Conservation (phyloP, 2,113 vertebrate genomes). For the Pygathrix nemaeus region DNA sequence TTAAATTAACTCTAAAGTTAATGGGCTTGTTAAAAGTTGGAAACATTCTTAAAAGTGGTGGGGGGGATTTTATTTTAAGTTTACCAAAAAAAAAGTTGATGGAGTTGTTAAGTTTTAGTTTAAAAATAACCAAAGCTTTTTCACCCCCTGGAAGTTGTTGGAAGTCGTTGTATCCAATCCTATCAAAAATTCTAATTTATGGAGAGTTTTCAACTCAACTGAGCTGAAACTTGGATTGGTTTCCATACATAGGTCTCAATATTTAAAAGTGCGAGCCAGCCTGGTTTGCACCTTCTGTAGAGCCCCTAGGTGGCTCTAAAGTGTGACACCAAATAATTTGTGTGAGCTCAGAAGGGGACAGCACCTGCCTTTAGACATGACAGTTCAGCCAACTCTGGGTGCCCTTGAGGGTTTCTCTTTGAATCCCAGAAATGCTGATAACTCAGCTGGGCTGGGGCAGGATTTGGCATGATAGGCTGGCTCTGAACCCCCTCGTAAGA, state of each 20-base stretch:
- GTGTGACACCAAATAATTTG: conserved; percentile 19
- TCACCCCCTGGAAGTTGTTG: conserved; percentile 87
- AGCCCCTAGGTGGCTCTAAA: conserved; percentile 38
- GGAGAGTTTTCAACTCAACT: conserved; percentile 57
- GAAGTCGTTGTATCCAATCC: conserved; percentile 61
- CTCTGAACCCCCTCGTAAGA: conserved; percentile 51
- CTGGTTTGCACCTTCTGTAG: conserved; percentile 2
- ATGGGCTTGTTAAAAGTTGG: conserved; percentile 84
- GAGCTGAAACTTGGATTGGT: conserved; percentile 50
- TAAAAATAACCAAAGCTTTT: conserved; percentile 83
- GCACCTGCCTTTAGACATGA: conserved; percentile 19
- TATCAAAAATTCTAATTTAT: conserved; percentile 67
- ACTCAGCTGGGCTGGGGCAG: conserved; percentile 49
- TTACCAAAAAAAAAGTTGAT: conserved; percentile 76
- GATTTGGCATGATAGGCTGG: conserved; percentile 40
- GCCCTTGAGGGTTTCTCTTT: conserved; percentile 51
- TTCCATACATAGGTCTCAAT: conserved; percentile 36
- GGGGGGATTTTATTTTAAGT: conserved; percentile 77
- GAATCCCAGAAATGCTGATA: conserved; percentile 16
- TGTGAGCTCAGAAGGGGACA: conserved; percentile 27
- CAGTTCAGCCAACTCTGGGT: conserved; percentile 43
- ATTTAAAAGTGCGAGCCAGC: conserved; percentile 44
- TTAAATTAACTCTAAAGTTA: conserved; percentile 85
- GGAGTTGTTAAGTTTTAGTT: conserved; percentile 80
- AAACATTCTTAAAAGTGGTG: conserved; percentile 82